Evolutionary conservation across 1,140 invertebrate species (phyloP).

Genomic region (Phymastichus coffea): DNA sequence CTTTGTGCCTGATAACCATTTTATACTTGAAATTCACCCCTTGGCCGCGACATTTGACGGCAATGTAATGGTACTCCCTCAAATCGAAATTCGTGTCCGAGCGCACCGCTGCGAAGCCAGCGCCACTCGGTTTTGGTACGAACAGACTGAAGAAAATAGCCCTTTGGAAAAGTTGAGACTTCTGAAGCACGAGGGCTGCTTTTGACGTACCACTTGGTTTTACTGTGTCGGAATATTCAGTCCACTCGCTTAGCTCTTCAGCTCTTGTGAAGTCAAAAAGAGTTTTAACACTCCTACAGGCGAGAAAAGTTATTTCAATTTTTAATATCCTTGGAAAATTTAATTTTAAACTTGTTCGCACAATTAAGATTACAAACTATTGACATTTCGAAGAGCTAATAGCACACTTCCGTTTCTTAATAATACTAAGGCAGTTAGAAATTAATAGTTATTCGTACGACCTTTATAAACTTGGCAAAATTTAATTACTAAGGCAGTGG

Average conservation of each 20-base stretch:
- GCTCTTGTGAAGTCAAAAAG: conserved; percentile 43
- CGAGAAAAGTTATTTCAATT: background rate
- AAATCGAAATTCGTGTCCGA: conserved; percentile 58
- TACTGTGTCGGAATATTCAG: conserved; percentile 64
- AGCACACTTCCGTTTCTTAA: background rate
- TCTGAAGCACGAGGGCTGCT: conserved; percentile 61
- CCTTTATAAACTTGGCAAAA: no score
- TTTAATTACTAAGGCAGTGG: no score
- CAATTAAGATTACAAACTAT: conserved; percentile 8
- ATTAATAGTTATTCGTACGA: no score
- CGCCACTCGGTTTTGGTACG: conserved; percentile 65
- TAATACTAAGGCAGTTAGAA: no score
- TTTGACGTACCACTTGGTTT: conserved; percentile 65
- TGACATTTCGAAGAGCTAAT: background rate
- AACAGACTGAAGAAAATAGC: conserved; percentile 67
- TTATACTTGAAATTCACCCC: conserved; percentile 60
- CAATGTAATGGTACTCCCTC: conserved; percentile 54
- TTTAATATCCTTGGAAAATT: background rate
- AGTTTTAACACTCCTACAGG: conserved; percentile 33
- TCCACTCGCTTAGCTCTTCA: conserved; percentile 51
- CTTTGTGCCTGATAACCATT: conserved; percentile 64
- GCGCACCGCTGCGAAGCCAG: conserved; percentile 64
- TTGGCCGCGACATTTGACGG: conserved; percentile 62
- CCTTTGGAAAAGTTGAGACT: conserved; percentile 59
- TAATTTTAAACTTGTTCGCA: conserved; percentile 6